Evolutionary conservation across 2,113 vertebrate species (phyloP).

Genomic region (Dromaius novaehollandiae): DNA sequence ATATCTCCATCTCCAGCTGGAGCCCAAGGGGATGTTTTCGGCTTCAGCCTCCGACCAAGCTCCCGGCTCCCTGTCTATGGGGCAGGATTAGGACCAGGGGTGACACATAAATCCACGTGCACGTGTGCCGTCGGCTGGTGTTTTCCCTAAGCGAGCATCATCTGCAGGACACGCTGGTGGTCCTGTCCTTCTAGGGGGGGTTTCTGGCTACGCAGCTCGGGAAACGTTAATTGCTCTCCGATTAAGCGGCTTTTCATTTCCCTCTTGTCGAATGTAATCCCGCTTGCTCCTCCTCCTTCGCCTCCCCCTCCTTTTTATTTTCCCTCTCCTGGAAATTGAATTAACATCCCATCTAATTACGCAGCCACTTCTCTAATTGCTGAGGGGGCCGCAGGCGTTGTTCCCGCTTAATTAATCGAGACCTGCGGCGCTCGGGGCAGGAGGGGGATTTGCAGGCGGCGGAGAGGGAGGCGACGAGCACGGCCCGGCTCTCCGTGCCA

Average conservation of each 20-base stretch:
- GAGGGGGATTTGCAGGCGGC: conserved; percentile 30
- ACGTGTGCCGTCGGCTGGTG: too few relatives aligned
- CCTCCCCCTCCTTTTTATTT: background rate
- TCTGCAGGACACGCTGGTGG: background rate
- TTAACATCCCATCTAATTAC: conserved; percentile 70
- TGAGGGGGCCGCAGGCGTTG: conserved; percentile 9
- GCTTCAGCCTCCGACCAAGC: background rate
- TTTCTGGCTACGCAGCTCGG: background rate
- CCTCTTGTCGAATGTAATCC: conserved; percentile 43
- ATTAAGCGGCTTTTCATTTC: conserved; percentile 60
- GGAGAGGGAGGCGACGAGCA: background rate
- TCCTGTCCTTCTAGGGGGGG: background rate
- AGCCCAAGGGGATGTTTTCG: too few relatives aligned
- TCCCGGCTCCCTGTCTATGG: background rate
- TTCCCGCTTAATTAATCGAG: conserved; percentile 57
- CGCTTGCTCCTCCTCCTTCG: background rate
- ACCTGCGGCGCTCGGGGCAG: background rate
- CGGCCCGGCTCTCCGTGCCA: background rate
- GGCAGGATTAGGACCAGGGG: too few relatives aligned
- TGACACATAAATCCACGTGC: too few relatives aligned
- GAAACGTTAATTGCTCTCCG: conserved; percentile 36
- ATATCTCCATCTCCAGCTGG: too few relatives aligned
- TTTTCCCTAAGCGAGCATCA: too few relatives aligned
- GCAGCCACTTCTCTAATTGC: conserved; percentile 64
- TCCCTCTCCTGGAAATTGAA: conserved; percentile 41